Evolutionary conservation across 2,888 invertebrate genomes (phyloP).

Genomic region (Metopia argyrocephala): DNA sequence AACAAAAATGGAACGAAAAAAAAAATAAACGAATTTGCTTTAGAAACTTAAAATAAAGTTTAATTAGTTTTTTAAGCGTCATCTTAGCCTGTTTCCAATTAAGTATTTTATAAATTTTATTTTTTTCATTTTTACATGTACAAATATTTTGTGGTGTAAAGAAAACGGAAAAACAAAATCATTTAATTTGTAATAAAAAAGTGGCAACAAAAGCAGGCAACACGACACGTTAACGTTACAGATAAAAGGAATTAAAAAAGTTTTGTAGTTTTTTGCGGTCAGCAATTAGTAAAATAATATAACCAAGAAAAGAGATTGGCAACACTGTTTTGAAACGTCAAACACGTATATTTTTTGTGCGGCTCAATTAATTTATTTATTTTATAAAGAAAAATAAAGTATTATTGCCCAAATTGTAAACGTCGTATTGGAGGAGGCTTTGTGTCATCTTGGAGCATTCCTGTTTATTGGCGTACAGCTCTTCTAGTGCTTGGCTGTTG

Average conservation of each 20-base stretch:
- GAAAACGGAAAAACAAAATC: constrained; percentile 1
- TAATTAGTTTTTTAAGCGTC: constrained; percentile 66
- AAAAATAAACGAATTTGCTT: constrained; percentile 24
- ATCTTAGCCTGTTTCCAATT: constrained; percentile 52
- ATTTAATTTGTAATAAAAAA: constrained; percentile 36
- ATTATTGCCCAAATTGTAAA: too few relatives aligned
- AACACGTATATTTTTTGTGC: too few relatives aligned
- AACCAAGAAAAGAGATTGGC: too few relatives aligned
- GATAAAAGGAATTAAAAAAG: not conserved
- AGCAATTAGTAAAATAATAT: too few relatives aligned
- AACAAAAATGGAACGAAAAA: not conserved
- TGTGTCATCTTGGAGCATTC: too few relatives aligned
- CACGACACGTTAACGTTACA: constrained; percentile 13
- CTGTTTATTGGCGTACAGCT: too few relatives aligned
- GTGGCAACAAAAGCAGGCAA: constrained; percentile 7
- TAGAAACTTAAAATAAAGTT: constrained; percentile 58
- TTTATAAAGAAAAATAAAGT: too few relatives aligned
- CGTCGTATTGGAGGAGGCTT: too few relatives aligned
- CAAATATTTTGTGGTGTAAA: constrained; percentile 5
- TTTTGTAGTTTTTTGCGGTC: not conserved
- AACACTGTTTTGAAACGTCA: too few relatives aligned
- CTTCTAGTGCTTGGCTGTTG: too few relatives aligned
- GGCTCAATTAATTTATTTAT: too few relatives aligned
- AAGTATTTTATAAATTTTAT: constrained; percentile 20
- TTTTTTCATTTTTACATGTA: not conserved